phyloP scores from a whole-genome alignment of 2,113 vertebrate genomes.

The Trichomycterus rosablanca region DNA sequence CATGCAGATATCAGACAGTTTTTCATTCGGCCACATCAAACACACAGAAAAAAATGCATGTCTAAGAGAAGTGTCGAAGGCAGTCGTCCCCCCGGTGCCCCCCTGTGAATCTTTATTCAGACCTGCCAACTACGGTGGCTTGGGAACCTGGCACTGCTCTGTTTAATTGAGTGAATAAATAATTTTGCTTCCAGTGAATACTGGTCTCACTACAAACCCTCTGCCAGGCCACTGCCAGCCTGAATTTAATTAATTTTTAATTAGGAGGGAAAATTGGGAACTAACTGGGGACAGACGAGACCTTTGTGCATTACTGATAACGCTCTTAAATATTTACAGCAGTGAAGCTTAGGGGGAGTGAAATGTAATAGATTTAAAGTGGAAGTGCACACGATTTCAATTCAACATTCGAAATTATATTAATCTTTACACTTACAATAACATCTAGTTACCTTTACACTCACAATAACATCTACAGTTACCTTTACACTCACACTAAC shows the following conservation, averaged over 20 bases:
- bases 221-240: constrained; percentile 64
- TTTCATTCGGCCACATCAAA: neutral
- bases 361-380: too few relatives aligned
- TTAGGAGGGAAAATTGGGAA: constrained; percentile 68
- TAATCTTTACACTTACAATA: too few relatives aligned
- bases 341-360: constrained; percentile 51
- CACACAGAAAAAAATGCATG: neutral
- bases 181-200: constrained; percentile 58
- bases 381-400: too few relatives aligned
- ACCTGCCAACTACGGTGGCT: constrained; percentile 30
- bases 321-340: constrained; percentile 68
- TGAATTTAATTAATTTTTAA: constrained; percentile 75
- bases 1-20: constrained; percentile 9
- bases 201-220: constrained; percentile 58
- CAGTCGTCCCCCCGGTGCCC: too few relatives aligned
- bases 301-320: constrained; percentile 73
- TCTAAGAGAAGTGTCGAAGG: too few relatives aligned
- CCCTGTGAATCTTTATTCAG: too few relatives aligned
- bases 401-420: too few relatives aligned
- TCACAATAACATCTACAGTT: too few relatives aligned
- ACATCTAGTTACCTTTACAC: too few relatives aligned
- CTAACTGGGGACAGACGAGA: constrained; percentile 69
- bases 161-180: constrained; percentile 71
- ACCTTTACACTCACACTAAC: too few relatives aligned
- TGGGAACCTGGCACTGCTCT: constrained; percentile 51